Evolutionary conservation across 2,888 invertebrate species (phyloP).

Genomic region (Azorinus chamasolen): DNA sequence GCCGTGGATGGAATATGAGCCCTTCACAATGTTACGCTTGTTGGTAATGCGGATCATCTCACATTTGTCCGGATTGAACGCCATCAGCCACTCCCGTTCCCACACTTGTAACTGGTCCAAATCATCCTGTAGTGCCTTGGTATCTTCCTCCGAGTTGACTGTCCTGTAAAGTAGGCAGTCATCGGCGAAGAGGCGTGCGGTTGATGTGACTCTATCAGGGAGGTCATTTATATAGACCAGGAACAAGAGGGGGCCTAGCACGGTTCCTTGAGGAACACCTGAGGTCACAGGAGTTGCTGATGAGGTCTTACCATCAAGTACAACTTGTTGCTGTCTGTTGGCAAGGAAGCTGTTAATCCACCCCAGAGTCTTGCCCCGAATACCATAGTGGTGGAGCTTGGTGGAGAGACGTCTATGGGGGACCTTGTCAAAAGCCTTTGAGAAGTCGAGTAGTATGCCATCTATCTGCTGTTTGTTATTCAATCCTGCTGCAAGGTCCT

Average conservation of each 20-base stretch:
- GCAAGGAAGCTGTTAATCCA: constrained; percentile 56
- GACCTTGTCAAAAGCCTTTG: constrained; percentile 33
- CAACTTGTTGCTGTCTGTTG: constrained; percentile 35
- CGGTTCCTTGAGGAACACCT: constrained; percentile 59
- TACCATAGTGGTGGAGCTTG: constrained; percentile 49
- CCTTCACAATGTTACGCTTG: constrained; percentile 11
- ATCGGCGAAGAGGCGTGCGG: constrained; percentile 57
- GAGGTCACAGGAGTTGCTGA: constrained; percentile 41
- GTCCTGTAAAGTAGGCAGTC: constrained; percentile 52
- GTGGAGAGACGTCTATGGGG: constrained; percentile 3
- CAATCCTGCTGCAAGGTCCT: constrained; percentile 40
- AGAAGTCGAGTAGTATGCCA: constrained; percentile 28
- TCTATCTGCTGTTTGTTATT: constrained; percentile 48
- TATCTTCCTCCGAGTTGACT: constrained; percentile 25
- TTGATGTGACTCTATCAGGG: constrained; percentile 35
- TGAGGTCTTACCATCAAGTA: constrained; percentile 35
- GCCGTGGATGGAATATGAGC: constrained; percentile 18
- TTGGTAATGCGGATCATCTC: constrained; percentile 33
- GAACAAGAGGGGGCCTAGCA: constrained; percentile 62
- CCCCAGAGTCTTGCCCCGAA: constrained; percentile 15
- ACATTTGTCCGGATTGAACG: constrained; percentile 55
- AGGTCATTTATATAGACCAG: constrained; percentile 28
- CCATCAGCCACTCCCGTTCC: constrained; percentile 44
- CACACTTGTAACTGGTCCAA: constrained; percentile 33
- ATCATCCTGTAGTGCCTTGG: constrained; percentile 37